Evolutionary conservation across 2,888 invertebrate species (phyloP), one percentile per base, ranked within the genome.

Genomic region (Zaprionus lineosus): DNA sequence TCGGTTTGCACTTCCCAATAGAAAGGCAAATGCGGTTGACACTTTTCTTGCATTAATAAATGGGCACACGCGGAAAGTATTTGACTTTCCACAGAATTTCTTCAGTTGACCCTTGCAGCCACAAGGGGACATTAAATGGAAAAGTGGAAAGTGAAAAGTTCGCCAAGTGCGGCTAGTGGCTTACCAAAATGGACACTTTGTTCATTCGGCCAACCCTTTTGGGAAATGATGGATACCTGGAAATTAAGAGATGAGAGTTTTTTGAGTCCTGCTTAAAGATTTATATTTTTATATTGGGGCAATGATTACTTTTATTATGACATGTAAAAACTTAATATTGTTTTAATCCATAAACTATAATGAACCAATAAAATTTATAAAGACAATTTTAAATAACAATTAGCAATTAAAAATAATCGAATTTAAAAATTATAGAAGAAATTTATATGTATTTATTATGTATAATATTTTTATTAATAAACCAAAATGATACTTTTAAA

Each of bases 1-100:
- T n/a, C n/a, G n/a, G n/a, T n/a, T n/a, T n/a, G 44, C 50, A 51
- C n/a, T 37, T 37, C 53, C 39, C 8, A 40, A 44, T 48, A 74
- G 57, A 61, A 67, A 67, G 73, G 65, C 66, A 71, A 68, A 78
- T 87, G 87, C 63, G 77, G 87, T 86, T 87, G 86, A 87, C 87
- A 87, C 62, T 86, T 86, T 84, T 67, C 73, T 59, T 60, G 58
- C 69, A 61, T 75, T 84, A 84, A 84, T 84, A 84, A 74, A 78
- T 78, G 73, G 70, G 64, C 65, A 48, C 28, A 33, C 31, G 46
- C 6, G 39, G 57, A 46, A 40, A 51, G 47, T 63, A 70, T 64
- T 77, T 68, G 69, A 67, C 65, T 53, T 59, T 65, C 69, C 44
- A 40, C 55, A 60, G 57, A 77, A 82, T 84, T 77, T 69, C 77